Evolutionary conservation across 92 coral and sea anemone genomes (phyloP).

Genomic region (Epizoanthus stellaris): DNA sequence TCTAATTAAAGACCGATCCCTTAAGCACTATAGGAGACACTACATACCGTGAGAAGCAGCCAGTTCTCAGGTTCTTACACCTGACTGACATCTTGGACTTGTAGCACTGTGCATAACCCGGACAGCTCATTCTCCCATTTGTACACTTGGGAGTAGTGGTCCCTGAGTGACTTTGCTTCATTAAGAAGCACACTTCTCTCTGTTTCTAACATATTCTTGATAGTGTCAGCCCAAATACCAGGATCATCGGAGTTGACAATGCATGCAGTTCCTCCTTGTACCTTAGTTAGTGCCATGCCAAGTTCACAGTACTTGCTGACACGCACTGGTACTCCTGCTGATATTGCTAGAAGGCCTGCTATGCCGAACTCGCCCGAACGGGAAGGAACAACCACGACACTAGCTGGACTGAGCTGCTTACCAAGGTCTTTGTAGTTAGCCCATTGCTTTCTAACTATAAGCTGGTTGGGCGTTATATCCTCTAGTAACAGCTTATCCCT

Average conservation of each 20-base stretch:
- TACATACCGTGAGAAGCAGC: too few species aligned
- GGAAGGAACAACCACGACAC: conserved; percentile 44
- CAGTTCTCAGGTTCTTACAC: too few species aligned
- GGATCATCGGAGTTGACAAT: conserved; percentile 38
- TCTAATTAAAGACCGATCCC: too few species aligned
- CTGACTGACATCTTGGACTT: too few species aligned
- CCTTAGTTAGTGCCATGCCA: conserved; percentile 36
- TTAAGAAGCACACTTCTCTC: background rate
- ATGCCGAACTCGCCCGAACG: conserved; percentile 52
- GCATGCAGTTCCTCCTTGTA: conserved; percentile 4
- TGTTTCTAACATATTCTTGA: conserved; percentile 7
- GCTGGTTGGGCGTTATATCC: conserved; percentile 8
- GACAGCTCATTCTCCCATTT: conserved; percentile 10
- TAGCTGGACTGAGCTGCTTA: conserved; percentile 26
- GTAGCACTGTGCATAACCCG: too few species aligned
- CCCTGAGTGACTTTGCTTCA: conserved; percentile 19
- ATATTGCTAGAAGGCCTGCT: conserved; percentile 49
- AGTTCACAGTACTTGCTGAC: conserved; percentile 50
- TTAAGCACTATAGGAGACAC: too few species aligned
- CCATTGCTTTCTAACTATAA: conserved; percentile 10
- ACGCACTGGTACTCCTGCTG: conserved; percentile 48
- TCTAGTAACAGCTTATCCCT: background rate
- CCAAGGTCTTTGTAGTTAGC: background rate
- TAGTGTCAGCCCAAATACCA: conserved; percentile 39
- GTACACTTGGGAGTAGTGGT: conserved; percentile 10